Base-by-base conservation (phyloP, 35 echinoderm and acorn worm species). In the Holothuria glaberrima region DNA sequence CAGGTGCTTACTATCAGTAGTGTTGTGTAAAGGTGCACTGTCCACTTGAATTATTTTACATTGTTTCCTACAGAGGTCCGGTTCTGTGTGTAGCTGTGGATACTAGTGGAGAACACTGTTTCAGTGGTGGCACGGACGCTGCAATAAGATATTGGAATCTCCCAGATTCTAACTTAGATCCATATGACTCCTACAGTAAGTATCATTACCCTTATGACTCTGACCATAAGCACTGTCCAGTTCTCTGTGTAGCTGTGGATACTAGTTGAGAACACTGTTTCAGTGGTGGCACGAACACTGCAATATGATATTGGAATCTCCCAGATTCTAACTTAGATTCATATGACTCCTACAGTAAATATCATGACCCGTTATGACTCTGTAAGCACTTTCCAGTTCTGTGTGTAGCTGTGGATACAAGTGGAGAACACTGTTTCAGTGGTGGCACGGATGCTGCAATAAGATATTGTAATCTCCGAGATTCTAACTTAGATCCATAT, bases 131-230 rank as follows among this genome's bases (percentile, higher is more conserved):
- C 59, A 89, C 89, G 56, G 93, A 99, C 22, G 72, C 97, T 88
- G 88, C 93, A 52, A 95, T 95, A 41, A 87, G 91, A 66, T 93
- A 83, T 91, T 95, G 93, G 97, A 95, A 95, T 69, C 90, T 99
- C 44, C 97, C 97, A 48, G 97, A 91, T 85, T 93, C 94, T 36
- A 99, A 95, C 68, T 91, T 99, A 80, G 97, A 99, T 76, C 97
- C 97, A 35, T 99, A 95, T 86, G 97, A 99, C 80, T 99, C 93
- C 25, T 99, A 99, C 68, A 94, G 97, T 99, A 92, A 89, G 93
- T 99, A 89, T 5, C 24, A 48, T 14, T 4, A 7, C 7, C 36
- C 36, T 41, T 41, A 41, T 41, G 36, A 41, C 36, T 7, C 36
- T 41, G 2, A 7, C 36, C 2, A 7, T 41, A 41, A 41, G 2